Evolutionary conservation across 2,888 invertebrate genomes (phyloP).

Genomic region (Ariolimax columbianus): DNA sequence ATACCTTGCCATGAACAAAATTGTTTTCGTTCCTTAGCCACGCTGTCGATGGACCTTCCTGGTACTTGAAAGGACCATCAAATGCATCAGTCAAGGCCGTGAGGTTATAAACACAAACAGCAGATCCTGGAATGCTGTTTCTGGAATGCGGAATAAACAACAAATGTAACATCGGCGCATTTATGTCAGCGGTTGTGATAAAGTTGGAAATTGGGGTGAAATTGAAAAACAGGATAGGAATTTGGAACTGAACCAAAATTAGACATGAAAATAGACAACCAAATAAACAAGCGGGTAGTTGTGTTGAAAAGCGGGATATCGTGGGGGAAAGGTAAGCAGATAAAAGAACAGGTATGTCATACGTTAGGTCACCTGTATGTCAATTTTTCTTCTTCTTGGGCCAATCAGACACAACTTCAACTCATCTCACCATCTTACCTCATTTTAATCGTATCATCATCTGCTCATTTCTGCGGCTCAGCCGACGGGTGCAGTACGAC

Average conservation of each 20-base stretch:
- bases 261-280: background rate
- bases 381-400: too few relatives aligned
- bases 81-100: conserved; percentile 89
- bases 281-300: background rate
- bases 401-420: too few relatives aligned
- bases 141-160: conserved; percentile 63
- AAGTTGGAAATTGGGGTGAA: too few relatives aligned
- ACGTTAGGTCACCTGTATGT: too few relatives aligned
- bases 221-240: too few relatives aligned
- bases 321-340: background rate
- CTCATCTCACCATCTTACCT: too few relatives aligned
- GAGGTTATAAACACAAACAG: conserved; percentile 93
- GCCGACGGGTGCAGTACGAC: too few relatives aligned
- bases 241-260: too few relatives aligned
- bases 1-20: conserved; percentile 59
- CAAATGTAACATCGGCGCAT: background rate
- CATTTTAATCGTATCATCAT: too few relatives aligned
- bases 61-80: conserved; percentile 91
- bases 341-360: background rate
- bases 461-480: too few relatives aligned
- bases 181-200: background rate
- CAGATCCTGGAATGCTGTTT: conserved; percentile 93
- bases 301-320: background rate
- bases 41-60: conserved; percentile 86
- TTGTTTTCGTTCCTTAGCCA: conserved; percentile 85